Evolutionary conservation across 2,797 vertebrate genomes (phyloP).

Genomic region (Mus spretus): DNA sequence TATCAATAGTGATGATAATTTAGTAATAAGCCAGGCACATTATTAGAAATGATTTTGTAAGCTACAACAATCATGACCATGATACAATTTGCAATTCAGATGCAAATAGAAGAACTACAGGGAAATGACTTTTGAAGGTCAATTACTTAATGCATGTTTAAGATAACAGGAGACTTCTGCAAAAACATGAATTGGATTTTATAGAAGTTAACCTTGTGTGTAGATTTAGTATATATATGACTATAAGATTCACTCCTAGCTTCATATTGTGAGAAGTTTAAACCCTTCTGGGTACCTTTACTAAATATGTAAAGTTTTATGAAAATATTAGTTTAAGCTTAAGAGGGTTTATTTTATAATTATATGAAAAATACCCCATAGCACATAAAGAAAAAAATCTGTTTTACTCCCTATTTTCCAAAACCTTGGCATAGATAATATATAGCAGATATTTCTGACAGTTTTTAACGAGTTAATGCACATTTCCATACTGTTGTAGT

Average conservation of each 20-base stretch:
- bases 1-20: neutral
- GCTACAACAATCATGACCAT: neutral
- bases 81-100: slow-evolving; percentile 12
- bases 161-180: neutral
- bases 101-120: neutral
- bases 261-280: slow-evolving; percentile 17
- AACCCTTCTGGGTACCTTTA: neutral
- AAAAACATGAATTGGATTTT: neutral
- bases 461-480: slow-evolving; percentile 5
- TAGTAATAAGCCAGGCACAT: slow-evolving; percentile 4
- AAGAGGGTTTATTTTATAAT: slow-evolving; percentile 45
- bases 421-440: neutral
- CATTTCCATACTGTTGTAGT: slow-evolving; percentile 39
- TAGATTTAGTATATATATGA: neutral
- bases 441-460: slow-evolving; percentile 41
- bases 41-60: neutral
- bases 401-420: slow-evolving; percentile 37
- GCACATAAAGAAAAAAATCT: slow-evolving; percentile 13
- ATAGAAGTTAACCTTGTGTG: neutral
- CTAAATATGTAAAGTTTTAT: slow-evolving; percentile 36
- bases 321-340: slow-evolving; percentile 10
- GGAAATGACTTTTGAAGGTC: slow-evolving; percentile 41
- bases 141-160: neutral
- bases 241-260: neutral
- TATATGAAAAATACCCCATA: neutral